Percentiles rank a stretch among this genome's conserved stretches.
phyloP scores from a whole-genome alignment of 2,888 invertebrate species.

The Ctena decussata region DNA sequence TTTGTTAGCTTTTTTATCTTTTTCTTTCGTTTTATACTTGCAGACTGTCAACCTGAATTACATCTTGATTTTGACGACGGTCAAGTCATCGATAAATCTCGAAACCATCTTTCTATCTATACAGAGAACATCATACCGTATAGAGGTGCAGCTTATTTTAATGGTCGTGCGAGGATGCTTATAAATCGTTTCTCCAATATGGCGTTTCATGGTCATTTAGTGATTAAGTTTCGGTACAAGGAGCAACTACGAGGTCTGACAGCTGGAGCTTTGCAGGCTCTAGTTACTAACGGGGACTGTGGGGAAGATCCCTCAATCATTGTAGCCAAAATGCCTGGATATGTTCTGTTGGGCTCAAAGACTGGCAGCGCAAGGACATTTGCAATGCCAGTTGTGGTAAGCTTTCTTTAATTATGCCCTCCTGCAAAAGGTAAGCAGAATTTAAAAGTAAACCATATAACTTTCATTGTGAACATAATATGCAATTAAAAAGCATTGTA shows the following conservation, averaged over 20 bases:
- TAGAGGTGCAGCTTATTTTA: conserved; percentile 71
- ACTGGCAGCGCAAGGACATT: conserved; percentile 54
- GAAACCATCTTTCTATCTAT: conserved; percentile 60
- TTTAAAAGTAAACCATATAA: too few species aligned
- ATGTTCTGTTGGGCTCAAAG: conserved; percentile 67
- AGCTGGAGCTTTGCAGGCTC: conserved; percentile 62
- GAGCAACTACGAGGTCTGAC: conserved; percentile 23
- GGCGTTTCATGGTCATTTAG: conserved; percentile 69
- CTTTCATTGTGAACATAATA: too few species aligned
- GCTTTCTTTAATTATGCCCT: too few species aligned
- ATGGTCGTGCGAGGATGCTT: conserved; percentile 73
- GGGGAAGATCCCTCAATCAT: conserved; percentile 73
- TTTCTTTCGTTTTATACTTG: too few species aligned
- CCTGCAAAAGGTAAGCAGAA: too few species aligned
- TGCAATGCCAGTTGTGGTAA: conserved; percentile 54
- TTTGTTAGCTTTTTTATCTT: not conserved
- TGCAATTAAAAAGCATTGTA: too few species aligned
- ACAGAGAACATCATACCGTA: conserved; percentile 71
- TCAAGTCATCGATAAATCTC: conserved; percentile 63
- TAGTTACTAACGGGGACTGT: conserved; percentile 80
- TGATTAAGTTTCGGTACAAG: conserved; percentile 71
- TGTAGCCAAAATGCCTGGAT: conserved; percentile 66
- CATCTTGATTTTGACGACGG: conserved; percentile 70
- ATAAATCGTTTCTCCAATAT: conserved; percentile 78
- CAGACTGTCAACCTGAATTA: conserved; percentile 74